Percentiles rank a stretch among this genome's conserved stretches.
These are phyloP conservation scores for Alosa alosa DNA, from an alignment of 2,113 vertebrate species.

Conservation along the genomic window DNA sequence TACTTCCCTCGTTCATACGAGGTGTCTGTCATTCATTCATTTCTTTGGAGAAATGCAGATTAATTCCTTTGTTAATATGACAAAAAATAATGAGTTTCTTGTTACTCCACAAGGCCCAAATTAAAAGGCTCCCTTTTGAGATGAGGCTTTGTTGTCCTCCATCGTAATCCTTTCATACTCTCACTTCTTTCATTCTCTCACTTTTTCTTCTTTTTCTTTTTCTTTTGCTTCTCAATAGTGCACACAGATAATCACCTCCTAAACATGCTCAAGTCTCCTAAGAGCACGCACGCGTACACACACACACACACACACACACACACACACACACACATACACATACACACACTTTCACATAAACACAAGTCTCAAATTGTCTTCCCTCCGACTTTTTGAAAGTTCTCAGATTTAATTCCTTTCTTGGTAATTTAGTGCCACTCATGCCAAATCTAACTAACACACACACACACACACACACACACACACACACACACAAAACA, in stretches of 20 bases:
- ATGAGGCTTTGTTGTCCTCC: slow-evolving; percentile 40
- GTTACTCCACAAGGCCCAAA: slow-evolving; percentile 50
- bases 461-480: slow-evolving; percentile 12
- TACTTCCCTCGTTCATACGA: slow-evolving; percentile 41
- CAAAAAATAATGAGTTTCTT: slow-evolving; percentile 70
- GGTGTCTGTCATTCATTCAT: slow-evolving; percentile 57
- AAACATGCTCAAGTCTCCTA: slow-evolving; percentile 58
- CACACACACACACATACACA: not conserved
- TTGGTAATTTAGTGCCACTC: slow-evolving; percentile 5
- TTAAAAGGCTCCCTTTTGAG: slow-evolving; percentile 50
- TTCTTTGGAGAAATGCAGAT: slow-evolving; percentile 49
- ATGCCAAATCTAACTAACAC: too few species aligned
- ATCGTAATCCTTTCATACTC: slow-evolving; percentile 57
- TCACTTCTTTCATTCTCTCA: slow-evolving; percentile 56
- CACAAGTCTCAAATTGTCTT: too few species aligned
- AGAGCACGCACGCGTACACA: slow-evolving; percentile 11
- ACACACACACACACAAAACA: slow-evolving; percentile 25
- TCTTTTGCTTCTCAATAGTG: slow-evolving; percentile 41
- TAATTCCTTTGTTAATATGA: slow-evolving; percentile 72
- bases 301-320: slow-evolving; percentile 28
- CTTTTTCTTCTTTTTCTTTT: slow-evolving; percentile 51
- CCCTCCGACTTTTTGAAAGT: too few species aligned
- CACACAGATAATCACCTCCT: slow-evolving; percentile 60
- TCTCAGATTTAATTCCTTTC: not conserved
- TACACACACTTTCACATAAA: too few species aligned